Evolutionary conservation across 30 jellyfish, hydroid and myxozoan genomes (phyloP).

Genomic region (Mastigias papua): DNA sequence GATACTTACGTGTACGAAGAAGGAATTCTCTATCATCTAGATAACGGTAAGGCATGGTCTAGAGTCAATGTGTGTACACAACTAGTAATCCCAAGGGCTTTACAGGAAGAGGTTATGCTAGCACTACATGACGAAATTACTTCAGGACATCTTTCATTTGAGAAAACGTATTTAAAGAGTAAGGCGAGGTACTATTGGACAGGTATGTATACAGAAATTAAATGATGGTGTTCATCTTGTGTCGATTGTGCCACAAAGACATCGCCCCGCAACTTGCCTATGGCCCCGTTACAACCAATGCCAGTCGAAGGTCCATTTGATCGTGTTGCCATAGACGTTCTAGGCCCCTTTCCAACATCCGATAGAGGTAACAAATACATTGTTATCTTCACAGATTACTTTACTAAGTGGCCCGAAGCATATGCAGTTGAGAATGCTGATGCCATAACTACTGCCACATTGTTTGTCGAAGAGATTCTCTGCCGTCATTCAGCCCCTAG

Average conservation of each 20-base stretch:
- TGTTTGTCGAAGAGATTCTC: constrained; percentile 62
- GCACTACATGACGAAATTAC: constrained; percentile 53
- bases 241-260: constrained; percentile 58
- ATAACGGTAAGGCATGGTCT: constrained; percentile 31
- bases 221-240: constrained; percentile 62
- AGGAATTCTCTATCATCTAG: constrained; percentile 62
- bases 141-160: constrained; percentile 52
- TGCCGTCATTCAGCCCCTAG: constrained; percentile 74
- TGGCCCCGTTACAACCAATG: constrained; percentile 60
- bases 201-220: constrained; percentile 61
- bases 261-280: constrained; percentile 7
- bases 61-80: constrained; percentile 18
- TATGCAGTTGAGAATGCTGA: constrained; percentile 55
- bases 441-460: constrained; percentile 65
- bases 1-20: constrained; percentile 53
- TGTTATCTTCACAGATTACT: neutral
- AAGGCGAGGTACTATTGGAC: constrained; percentile 48
- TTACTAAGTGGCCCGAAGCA: constrained; percentile 74
- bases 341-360: constrained; percentile 79
- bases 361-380: constrained; percentile 31
- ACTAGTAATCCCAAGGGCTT: constrained; percentile 57
- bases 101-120: constrained; percentile 58
- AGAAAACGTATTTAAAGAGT: constrained; percentile 22
- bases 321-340: constrained; percentile 76
- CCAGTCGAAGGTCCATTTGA: constrained; percentile 75